These are phyloP conservation scores for Eupithecia insigniata DNA, from an alignment of 2,888 invertebrate genomes.

Conservation along the genomic window DNA sequence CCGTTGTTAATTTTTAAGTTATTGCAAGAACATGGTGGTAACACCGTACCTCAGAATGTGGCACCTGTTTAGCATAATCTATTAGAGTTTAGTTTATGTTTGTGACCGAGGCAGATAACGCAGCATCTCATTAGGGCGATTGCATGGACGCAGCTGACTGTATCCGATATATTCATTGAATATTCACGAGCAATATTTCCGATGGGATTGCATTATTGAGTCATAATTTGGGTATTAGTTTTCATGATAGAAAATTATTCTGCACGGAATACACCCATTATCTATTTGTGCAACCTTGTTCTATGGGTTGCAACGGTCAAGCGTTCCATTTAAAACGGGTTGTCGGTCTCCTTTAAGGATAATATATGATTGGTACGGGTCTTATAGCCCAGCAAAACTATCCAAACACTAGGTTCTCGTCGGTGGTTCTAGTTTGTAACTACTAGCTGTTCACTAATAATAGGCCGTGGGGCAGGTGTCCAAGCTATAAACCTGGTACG, in stretches of 20 bases:
- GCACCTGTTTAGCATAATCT: conserved; percentile 37
- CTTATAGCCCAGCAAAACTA: background rate
- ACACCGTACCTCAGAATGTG: conserved; percentile 1
- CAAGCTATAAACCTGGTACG: background rate
- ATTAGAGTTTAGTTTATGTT: conserved; percentile 40
- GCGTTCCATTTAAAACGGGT: background rate
- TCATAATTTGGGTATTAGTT: conserved; percentile 5
- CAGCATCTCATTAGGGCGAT: conserved; percentile 31
- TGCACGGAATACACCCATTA: background rate
- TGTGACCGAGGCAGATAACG: conserved; percentile 32
- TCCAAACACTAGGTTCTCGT: background rate
- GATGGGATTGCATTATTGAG: background rate
- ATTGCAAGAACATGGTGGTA: background rate
- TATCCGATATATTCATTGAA: conserved; percentile 26
- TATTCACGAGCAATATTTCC: conserved; percentile 31
- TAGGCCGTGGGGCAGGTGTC: background rate
- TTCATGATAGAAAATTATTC: background rate
- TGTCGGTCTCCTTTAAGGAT: background rate
- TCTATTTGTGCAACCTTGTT: background rate
- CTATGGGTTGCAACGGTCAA: background rate
- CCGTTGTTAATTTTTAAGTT: background rate
- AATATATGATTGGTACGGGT: background rate
- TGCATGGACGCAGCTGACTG: conserved; percentile 16
- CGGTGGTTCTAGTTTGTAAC: background rate
- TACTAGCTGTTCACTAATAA: background rate